Evolutionary conservation across 2,113 vertebrate genomes (phyloP), one percentile per base, ranked within the genome.

Genomic region (Sturnira hondurensis): DNA sequence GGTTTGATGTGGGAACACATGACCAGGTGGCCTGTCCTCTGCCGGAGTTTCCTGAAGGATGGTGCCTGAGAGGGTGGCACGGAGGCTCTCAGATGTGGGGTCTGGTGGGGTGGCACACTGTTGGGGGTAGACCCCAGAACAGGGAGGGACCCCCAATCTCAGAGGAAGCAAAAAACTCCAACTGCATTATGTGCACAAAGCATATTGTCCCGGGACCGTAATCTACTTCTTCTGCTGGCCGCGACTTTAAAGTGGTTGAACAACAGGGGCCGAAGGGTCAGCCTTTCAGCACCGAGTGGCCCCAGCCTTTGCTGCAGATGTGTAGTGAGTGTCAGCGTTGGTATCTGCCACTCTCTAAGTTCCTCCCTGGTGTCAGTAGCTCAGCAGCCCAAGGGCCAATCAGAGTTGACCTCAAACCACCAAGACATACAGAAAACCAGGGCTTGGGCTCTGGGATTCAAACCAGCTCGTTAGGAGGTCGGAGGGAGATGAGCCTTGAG

Each of bases 371-470:
- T 80, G 24, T 80, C 54, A 15, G 0, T 8, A 28, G 67, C 43
- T 45, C 19, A 28, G 12, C 28, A 68, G 71, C 77, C 31, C 13
- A 7, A n/a, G 45, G 58, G 50, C 31, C n/a, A n/a, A 7, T 61
- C 82, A 63, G 10, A 20, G n/a, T 36, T 12, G 26, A 58, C n/a
- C 38, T 80, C 65, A 81, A 0, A 70, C 63, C 16, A 43, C 56
- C 3, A 0, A 33, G 38, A 26, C 26, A 1, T 9, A 0, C 20
- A 22, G 70, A 70, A 58, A 41, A 16, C 56, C 11, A 2, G 22
- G 45, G 38, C 33, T 3, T 31, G 38, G 65, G 20, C 83, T 43
- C 14, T 1, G 68, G 22, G 10, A 7, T 45, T 89, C 63, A 56
- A 0, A 50, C 31, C 22, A 14, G 28, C 56, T 90, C 61, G 36